Conservation (phyloP, 2,888 invertebrate genomes). For the Ectropis crepuscularia region DNA sequence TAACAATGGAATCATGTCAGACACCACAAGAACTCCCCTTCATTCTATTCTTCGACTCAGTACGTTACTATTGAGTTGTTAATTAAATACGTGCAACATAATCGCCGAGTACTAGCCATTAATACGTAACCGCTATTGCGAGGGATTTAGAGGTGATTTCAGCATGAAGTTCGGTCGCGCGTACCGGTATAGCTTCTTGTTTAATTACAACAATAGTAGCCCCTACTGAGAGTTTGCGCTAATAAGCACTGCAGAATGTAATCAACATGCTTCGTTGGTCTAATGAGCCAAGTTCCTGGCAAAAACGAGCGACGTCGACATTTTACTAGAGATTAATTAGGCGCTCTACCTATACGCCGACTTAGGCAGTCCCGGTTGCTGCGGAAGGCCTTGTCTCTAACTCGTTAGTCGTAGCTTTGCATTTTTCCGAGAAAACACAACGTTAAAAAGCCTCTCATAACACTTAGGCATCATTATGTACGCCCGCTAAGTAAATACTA, state of each 20-base stretch:
- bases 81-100: constrained; percentile 80
- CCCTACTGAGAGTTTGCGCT: constrained; percentile 84
- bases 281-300: constrained; percentile 83
- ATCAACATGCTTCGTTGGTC: constrained; percentile 83
- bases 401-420: constrained; percentile 57
- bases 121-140: constrained; percentile 50
- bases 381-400: constrained; percentile 67
- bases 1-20: constrained; percentile 82
- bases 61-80: constrained; percentile 78
- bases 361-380: constrained; percentile 57
- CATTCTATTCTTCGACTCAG: constrained; percentile 64
- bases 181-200: constrained; percentile 76
- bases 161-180: constrained; percentile 49
- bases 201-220: constrained; percentile 85
- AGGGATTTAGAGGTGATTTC: constrained; percentile 59
- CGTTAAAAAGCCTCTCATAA: constrained; percentile 46
- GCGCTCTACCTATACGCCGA: constrained; percentile 70
- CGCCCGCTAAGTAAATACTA: constrained; percentile 39
- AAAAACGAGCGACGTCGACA: constrained; percentile 80
- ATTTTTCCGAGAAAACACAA: constrained; percentile 62
- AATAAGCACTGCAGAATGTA: constrained; percentile 84
- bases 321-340: constrained; percentile 83
- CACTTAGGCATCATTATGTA: constrained; percentile 44
- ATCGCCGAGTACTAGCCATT: constrained; percentile 48
- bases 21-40: constrained; percentile 75